Evolutionary conservation across 2,888 invertebrate species (phyloP), one percentile per base, ranked within the genome.

Genomic region (Pseudococcus longispinus): DNA sequence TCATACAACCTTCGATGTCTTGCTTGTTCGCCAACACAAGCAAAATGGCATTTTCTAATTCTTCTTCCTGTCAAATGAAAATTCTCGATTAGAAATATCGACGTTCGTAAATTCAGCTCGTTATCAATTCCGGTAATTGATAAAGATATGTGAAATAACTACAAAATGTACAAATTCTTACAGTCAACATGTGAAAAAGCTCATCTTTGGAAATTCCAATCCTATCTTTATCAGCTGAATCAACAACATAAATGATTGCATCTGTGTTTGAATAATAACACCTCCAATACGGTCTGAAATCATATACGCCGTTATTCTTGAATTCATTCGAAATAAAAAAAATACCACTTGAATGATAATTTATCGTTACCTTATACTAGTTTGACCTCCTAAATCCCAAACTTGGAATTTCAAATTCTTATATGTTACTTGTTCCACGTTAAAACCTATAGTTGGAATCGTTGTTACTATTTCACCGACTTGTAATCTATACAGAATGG

Each of bases 251-350:
- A 90, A 99, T 99, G 90, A 99, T 98, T 90, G 99, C 99, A 93
- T 99, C 99, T 90, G 99, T 99, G 92, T 99, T 99, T 89, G 98
- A 98, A 91, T 98, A 99, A 92, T 99, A 99, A 93, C 99, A 99
- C 91, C 99, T 94, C 99, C 99, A 99, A 91, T 99, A 99, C 0
- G 99, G 99, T 92, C 98, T 97, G 91, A 37, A 80, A 42, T 5
- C 46, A 74, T 18, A 20, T 0, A 51, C 0, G 5, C 9, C 9
- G 37, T 37, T 37, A 37, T 37, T 37, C 37, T 0, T 37, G 32
- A n/a, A 87, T 42, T 32, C 4, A 13, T 55, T 32, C n/a, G 15
- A 46, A 51, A n/a, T 15, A 65, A 29, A 32, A 77, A 51, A n/a
- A n/a, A 51, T n/a, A n/a, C n/a, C n/a, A n/a, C 4, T 37, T 23